Evolutionary conservation across 2,888 invertebrate species (phyloP), one percentile per base, ranked within the genome.

Genomic region (Rhagophthalmus giganteus): DNA sequence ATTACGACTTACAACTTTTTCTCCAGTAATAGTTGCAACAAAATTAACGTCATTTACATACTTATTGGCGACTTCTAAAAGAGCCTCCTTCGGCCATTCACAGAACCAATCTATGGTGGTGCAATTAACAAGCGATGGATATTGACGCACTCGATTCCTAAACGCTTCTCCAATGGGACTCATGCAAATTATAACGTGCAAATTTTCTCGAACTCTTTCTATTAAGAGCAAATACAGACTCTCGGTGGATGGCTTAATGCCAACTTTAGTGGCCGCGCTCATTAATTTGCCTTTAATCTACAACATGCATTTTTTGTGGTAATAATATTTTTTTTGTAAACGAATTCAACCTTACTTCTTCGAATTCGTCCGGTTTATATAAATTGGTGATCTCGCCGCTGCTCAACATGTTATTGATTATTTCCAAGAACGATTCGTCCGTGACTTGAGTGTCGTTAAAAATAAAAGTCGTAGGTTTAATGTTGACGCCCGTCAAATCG

Each of bases 61-160:
- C 74, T 87, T 88, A 69, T 87, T 83, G 7, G 93, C 92, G 5
- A 94, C 92, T 76, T 93, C 92, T n/a, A 94, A 77, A 44, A 94
- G 78, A 24, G 94, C 93, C 69, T 90, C 88, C 51, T 84, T 82
- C 0, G 94, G 92, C 94, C 94, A 94, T 65, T 89, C 87, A 66
- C 85, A 81, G 76, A 93, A 91, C 92, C 92, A 94, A 74, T 94
- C 90, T 12, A 92, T 90, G 0, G 92, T 91, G 0, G 91, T 90
- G 58, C 88, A 86, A 76, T 91, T 93, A 30, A 94, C 86, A 46
- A 94, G 76, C 0, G 91, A 87, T 1, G 94, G 94, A 75, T 91
- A 94, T 72, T 91, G 91, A 6, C 93, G 83, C 61, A 94, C 82
- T 45, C 90, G 84, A 65, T 87, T 86, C 66, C 90, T 85, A 74